Evolutionary conservation across 2,113 vertebrate species (phyloP), one percentile per base, ranked within the genome.

Genomic region (Colossoma macropomum): DNA sequence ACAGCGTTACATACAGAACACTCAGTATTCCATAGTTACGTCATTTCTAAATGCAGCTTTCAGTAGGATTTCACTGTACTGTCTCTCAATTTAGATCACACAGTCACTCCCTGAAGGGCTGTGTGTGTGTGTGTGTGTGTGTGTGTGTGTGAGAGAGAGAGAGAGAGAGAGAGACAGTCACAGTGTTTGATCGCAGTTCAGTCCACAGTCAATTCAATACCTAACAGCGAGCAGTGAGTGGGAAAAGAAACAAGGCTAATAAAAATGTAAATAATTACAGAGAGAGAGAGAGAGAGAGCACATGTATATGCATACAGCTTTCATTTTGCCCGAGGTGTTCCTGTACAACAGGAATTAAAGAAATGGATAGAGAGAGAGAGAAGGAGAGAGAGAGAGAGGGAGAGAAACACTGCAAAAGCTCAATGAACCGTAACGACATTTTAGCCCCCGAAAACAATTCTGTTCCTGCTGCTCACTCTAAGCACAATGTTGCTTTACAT

Each of bases 211-310:
- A 62, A 62, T 3, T 25, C 1, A 62, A 25, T 17, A 15, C 17
- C n/a, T n/a, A 76, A 65, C 23, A 17, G 5, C 48, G 52, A 65
- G 60, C 65, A 38, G 65, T 50, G 41, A 6, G 27, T 15, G 25
- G 9, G 38, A 15, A 21, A 77, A 41, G 25, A 34, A 77, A 63
- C 30, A 0, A 59, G 66, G 52, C 21, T 80, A 80, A 80, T 80
- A 59, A 70, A 80, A 70, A 80, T 59, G 28, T 54, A 80, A 80
- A 71, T 56, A 23, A 25, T 34, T 59, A 56, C 30, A 70, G 17
- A 54, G 9, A 7, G n/a, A n/a, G n/a, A n/a, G n/a, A n/a, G n/a
- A n/a, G n/a, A n/a, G n/a, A n/a, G n/a, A n/a, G n/a, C n/a, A n/a
- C n/a, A n/a, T n/a, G n/a, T n/a, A n/a, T n/a, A n/a, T 74, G 69